phyloP scores from a whole-genome alignment of 1,140 invertebrate species.

The Drosophila kanapiae region DNA sequence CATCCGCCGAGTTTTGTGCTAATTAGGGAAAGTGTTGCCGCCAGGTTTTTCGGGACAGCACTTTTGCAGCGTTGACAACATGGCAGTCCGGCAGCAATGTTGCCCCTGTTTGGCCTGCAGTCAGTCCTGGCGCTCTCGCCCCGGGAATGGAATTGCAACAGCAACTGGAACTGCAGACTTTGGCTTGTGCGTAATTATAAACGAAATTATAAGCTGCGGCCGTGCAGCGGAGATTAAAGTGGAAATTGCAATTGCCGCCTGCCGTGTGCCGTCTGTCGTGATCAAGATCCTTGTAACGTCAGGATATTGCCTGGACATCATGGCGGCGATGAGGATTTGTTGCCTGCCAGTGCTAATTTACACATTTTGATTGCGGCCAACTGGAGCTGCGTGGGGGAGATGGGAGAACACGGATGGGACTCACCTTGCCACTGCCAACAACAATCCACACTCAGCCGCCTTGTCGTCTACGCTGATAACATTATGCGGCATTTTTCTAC shows the following conservation, averaged over 20 bases:
- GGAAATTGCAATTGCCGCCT: slow-evolving; percentile 71
- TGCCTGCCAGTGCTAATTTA: slow-evolving; percentile 74
- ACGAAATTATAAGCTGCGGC: slow-evolving; percentile 80
- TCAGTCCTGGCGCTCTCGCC: neutral
- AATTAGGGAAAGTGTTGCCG: slow-evolving; percentile 76
- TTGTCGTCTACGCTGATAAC: slow-evolving; percentile 61
- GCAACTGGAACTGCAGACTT: slow-evolving; percentile 40
- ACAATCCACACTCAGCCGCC: slow-evolving; percentile 13
- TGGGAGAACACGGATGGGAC: neutral
- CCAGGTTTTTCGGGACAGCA: slow-evolving; percentile 50
- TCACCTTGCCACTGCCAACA: slow-evolving; percentile 37
- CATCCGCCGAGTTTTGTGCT: slow-evolving; percentile 55
- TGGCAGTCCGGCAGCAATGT: neutral
- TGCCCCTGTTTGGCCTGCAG: slow-evolving; percentile 2
- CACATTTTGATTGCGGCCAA: slow-evolving; percentile 78
- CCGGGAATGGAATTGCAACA: slow-evolving; percentile 14
- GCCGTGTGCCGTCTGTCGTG: slow-evolving; percentile 32
- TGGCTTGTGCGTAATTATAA: slow-evolving; percentile 78
- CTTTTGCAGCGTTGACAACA: slow-evolving; percentile 54
- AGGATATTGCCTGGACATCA: slow-evolving; percentile 34
- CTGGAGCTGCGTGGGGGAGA: slow-evolving; percentile 5
- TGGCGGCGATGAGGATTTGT: slow-evolving; percentile 62
- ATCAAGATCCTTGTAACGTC: slow-evolving; percentile 36
- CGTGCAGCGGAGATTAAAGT: slow-evolving; percentile 73
- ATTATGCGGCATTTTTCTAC: slow-evolving; percentile 81